These are phyloP conservation scores for Champsocephalus gunnari DNA, from an alignment of 2,797 vertebrate species.

Conservation along the genomic window DNA sequence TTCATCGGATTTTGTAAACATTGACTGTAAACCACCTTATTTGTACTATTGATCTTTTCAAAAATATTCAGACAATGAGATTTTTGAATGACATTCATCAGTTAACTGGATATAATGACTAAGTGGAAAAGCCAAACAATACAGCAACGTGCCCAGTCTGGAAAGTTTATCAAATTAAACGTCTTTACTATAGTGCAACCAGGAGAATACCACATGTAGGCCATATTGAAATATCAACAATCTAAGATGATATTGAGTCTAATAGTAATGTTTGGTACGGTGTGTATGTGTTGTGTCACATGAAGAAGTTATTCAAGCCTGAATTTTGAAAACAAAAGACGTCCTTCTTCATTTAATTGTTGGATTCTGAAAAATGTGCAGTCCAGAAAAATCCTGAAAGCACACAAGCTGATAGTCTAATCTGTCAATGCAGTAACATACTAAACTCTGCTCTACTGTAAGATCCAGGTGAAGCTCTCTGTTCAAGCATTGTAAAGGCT, in stretches of 20 bases:
- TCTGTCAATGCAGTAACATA: not conserved
- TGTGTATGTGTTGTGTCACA: not conserved
- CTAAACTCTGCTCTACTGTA: not conserved
- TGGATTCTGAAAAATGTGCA: constrained; percentile 1
- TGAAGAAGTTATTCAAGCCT: not conserved
- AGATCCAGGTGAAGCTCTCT: not conserved
- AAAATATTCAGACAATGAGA: not conserved
- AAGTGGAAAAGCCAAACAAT: not conserved
- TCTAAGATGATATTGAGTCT: not conserved
- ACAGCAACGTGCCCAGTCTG: not conserved
- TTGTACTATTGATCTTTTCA: not conserved
- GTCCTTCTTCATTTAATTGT: not conserved
- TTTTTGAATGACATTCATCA: not conserved
- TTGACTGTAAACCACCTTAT: not conserved
- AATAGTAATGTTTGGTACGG: not conserved
- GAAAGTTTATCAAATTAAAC: not conserved
- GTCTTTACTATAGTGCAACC: not conserved
- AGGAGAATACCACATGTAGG: not conserved
- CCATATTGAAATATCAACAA: not conserved
- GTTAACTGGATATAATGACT: not conserved
- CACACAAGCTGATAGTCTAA: not conserved
- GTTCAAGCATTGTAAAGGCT: not conserved
- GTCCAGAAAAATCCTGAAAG: constrained; percentile 2
- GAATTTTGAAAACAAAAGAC: not conserved
- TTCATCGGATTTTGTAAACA: not conserved